Base-by-base conservation (phyloP, 1,140 invertebrate species). In the Paramacrobiotus metropolitanus region DNA sequence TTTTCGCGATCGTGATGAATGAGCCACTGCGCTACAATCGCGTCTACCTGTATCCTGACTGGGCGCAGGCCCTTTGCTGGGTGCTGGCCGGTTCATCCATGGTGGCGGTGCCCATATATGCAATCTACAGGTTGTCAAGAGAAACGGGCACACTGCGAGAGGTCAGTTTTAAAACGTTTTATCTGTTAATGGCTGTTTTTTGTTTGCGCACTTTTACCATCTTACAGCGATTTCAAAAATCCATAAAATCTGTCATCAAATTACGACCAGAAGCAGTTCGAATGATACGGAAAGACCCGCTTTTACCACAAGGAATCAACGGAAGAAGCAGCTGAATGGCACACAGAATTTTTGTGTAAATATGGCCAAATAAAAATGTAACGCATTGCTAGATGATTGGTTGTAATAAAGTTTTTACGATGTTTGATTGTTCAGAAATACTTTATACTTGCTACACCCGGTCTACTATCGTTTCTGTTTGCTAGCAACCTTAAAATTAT, bases 31-130 rank as follows among this genome's bases (percentile, higher is more conserved):
- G 66, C 30, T 76, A 76, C 67, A 29, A 69, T 67, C 60, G 68
- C 0, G 74, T 78, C 60, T 83, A 82, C 65, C 76, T 81, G 2
- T 87, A 85, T 69, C 85, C 85, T 0, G 71, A 76, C 65, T 86
- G 83, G 82, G 83, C 83, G 0, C 81, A 85, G 67, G 76, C 78
- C 1, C 76, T 85, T n/a, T 84, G 85, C 2, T 87, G 84, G 84
- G 71, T 80, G 1, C 75, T 87, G 59, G 71, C 70, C 1, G 63
- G 74, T 18, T 68, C 68, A 64, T 83, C 84, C 0, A 80, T 86
- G 0, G 63, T 79, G 2, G 78, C 84, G 1, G 83, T 87, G 30
- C 74, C 85, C 15, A 68, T 79, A 2, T 70, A 67, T 34, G 66
- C 66, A 30, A 40, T 69, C 29, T 62, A 65, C 45, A 65, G 66